phyloP scores from a whole-genome alignment of 2,797 vertebrate genomes.

The Tenualosa ilisha region DNA sequence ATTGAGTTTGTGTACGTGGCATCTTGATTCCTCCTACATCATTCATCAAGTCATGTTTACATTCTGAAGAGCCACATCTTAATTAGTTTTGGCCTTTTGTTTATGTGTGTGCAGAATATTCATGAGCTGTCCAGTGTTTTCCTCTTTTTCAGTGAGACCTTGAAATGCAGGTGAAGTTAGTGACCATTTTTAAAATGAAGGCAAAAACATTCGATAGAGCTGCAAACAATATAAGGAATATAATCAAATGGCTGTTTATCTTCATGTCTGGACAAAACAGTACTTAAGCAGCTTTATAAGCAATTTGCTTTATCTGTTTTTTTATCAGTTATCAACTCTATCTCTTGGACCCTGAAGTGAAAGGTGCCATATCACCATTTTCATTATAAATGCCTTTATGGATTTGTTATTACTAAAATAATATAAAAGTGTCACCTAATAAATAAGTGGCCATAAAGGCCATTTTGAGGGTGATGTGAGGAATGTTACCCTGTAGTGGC shows the following conservation, averaged over 20 bases:
- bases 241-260: neutral
- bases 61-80: neutral
- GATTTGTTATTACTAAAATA: too few species aligned
- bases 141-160: neutral
- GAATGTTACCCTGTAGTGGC: neutral
- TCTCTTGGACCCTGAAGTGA: too few species aligned
- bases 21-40: neutral
- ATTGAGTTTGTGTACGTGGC: neutral
- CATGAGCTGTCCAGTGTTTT: neutral
- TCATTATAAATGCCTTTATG: too few species aligned
- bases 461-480: neutral
- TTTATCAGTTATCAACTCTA: too few species aligned
- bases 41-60: neutral
- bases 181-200: neutral
- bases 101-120: neutral
- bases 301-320: too few species aligned
- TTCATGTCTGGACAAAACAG: neutral
- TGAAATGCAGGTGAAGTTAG: neutral
- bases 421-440: too few species aligned
- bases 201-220: neutral
- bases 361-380: too few species aligned
- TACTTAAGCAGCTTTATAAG: neutral
- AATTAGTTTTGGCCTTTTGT: neutral
- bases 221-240: neutral
- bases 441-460: neutral